phyloP scores from a whole-genome alignment of 1,140 invertebrate species.

The Drosophila triauraria region DNA sequence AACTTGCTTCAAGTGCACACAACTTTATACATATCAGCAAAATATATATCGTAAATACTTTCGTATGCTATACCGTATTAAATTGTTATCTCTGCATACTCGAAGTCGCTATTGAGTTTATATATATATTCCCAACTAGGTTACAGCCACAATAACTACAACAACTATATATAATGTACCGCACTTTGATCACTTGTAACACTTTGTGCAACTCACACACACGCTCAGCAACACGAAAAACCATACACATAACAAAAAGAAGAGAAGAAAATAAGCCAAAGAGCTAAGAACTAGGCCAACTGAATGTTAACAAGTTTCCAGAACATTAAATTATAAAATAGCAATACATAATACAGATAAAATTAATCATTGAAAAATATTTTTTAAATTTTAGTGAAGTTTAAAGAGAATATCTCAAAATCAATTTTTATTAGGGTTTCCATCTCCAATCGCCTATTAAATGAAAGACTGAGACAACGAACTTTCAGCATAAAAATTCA shows the following conservation, averaged over 20 bases:
- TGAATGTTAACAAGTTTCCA: neutral
- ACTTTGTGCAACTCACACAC: constrained; percentile 67
- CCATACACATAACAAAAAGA: constrained; percentile 38
- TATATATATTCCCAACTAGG: constrained; percentile 61
- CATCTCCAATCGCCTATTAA: constrained; percentile 8
- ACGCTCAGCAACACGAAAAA: constrained; percentile 46
- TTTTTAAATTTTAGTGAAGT: neutral
- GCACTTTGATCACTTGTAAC: constrained; percentile 73
- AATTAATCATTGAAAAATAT: neutral
- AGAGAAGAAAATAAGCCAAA: constrained; percentile 26
- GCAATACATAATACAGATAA: no score
- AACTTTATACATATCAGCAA: constrained; percentile 38
- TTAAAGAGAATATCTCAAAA: neutral
- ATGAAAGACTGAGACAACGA: constrained; percentile 75
- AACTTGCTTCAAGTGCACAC: constrained; percentile 74
- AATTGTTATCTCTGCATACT: constrained; percentile 59
- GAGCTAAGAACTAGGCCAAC: neutral
- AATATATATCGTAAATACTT: constrained; percentile 54
- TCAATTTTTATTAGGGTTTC: neutral
- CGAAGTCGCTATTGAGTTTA: constrained; percentile 57
- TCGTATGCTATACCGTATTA: constrained; percentile 54
- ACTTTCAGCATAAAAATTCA: constrained; percentile 41
- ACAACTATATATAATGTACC: constrained; percentile 57
- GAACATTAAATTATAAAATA: neutral
- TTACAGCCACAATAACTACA: constrained; percentile 57